These are phyloP conservation scores for Agonopterix subpropinquella DNA, from an alignment of 2,888 invertebrate species.

Conservation along the genomic window DNA sequence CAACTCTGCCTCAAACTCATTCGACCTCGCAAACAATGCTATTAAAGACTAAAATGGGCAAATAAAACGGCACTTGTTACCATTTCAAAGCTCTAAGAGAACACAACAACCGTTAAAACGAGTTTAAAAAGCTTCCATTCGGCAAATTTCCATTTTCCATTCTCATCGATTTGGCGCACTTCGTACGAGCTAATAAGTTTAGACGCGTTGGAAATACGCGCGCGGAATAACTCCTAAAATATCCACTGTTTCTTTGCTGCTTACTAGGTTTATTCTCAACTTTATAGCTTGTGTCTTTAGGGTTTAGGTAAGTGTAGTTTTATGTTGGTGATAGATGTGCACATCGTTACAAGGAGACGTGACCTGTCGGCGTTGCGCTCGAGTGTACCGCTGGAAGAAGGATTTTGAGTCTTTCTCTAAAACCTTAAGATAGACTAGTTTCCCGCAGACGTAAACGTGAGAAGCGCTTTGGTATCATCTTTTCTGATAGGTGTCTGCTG, in stretches of 20 bases:
- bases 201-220: constrained; percentile 33
- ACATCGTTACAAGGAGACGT: constrained; percentile 23
- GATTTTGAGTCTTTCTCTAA: no score
- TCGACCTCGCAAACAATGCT: no score
- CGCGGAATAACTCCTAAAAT: constrained; percentile 20
- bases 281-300: constrained; percentile 5
- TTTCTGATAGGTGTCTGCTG: no score
- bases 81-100: neutral
- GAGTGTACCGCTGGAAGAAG: neutral
- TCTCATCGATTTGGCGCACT: constrained; percentile 25
- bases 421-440: no score
- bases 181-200: constrained; percentile 44
- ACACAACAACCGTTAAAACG: neutral
- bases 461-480: no score
- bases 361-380: constrained; percentile 16
- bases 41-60: no score
- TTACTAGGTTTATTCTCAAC: neutral
- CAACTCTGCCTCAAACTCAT: no score
- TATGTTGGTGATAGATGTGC: constrained; percentile 14
- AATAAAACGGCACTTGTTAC: no score
- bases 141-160: constrained; percentile 14
- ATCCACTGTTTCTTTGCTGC: no score
- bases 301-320: constrained; percentile 1
- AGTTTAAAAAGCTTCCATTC: neutral
- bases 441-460: no score